Base-by-base conservation (phyloP, 2,113 vertebrate species). In the Crotalus helleri region DNA sequence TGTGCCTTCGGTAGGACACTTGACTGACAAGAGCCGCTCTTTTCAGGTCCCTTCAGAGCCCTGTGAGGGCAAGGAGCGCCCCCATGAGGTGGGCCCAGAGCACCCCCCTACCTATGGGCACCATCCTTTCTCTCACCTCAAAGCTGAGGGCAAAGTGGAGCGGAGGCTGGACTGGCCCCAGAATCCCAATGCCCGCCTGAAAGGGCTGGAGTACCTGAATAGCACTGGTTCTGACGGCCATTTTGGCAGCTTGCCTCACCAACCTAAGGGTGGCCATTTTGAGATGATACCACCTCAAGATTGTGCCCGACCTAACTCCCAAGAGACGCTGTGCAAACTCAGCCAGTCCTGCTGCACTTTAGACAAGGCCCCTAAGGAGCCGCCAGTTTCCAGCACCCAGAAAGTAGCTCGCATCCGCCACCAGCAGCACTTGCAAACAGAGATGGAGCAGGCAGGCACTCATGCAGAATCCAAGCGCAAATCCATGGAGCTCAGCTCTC, bases 321-420 rank as follows among this genome's bases (percentile, higher is more conserved):
- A 97, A 44, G 97, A 98, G 93, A 96, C 96, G 0, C 95, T 97
- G 94, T 97, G 97, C 0, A 98, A 98, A 9, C 95, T 96, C 4
- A 93, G 96, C 74, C 98, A 97, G 94, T 96, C 97, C 97, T 98
- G 98, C 97, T 99, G 99, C 98, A 98, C 98, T 95, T 98, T 99
- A 96, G 99, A 99, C 95, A 98, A 98, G 97, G 97, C 98, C 0
- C 96, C 98, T 57, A 98, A 98, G 95, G 98, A 98, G n/a, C 89
- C 64, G 44, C 94, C 97, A 0, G 13, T 81, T 2, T 95, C 95
- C 0, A 95, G 90, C 17, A 92, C 94, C 57, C 99, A 99, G 96
- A 99, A 99, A 94, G 99, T 99, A 96, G 99, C 99, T 9, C 98
- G 98, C 26, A 99, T 99, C 96, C 98, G 98, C 94, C 99, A 99